Evolutionary conservation across 2,888 invertebrate genomes (phyloP), one percentile per base, ranked within the genome.

Genomic region (Holacanthella duospinosa): DNA sequence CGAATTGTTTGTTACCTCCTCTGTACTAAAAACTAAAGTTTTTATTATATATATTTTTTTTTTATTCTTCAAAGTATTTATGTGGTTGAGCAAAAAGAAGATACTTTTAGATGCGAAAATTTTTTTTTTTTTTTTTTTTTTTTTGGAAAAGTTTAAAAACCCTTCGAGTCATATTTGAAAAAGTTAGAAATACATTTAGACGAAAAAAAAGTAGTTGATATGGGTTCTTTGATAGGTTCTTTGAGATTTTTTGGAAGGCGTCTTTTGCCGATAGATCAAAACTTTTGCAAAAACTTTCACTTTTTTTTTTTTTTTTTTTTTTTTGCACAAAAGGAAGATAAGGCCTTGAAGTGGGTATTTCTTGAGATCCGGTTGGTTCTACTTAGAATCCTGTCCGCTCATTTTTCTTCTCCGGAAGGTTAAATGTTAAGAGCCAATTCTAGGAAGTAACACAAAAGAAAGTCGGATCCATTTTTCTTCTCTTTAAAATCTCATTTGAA

Each of bases 401-500:
- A 36, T n/a, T n/a, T n/a, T 36, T 36, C 16, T 36, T 36, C 36
- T 12, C 24, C n/a, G 54, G 54, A 53, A 53, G 9, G 24, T 53
- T 53, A 25, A 53, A n/a, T n/a, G n/a, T n/a, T n/a, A n/a, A n/a
- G n/a, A n/a, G n/a, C n/a, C n/a, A n/a, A n/a, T n/a, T n/a, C n/a
- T n/a, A n/a, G n/a, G n/a, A n/a, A n/a, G 9, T n/a, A 53, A 53
- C 4, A 53, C 6, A 25, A 53, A 25, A 53, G 24, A 53, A 12
- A 25, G n/a, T 6, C 9, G 54, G 54, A 12, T 6, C 21, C 6
- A 24, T 25, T n/a, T 53, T 53, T 53, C 53, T 53, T 53, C n/a
- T 53, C n/a, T 53, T 48, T 48, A 55, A 55, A 55, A 55, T 27
- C 55, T 55, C 55, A 55, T 55, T 55, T 55, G 16, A 48, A 48